Evolutionary conservation across 2,797 vertebrate species (phyloP).

Genomic region (Australoheros facetus): DNA sequence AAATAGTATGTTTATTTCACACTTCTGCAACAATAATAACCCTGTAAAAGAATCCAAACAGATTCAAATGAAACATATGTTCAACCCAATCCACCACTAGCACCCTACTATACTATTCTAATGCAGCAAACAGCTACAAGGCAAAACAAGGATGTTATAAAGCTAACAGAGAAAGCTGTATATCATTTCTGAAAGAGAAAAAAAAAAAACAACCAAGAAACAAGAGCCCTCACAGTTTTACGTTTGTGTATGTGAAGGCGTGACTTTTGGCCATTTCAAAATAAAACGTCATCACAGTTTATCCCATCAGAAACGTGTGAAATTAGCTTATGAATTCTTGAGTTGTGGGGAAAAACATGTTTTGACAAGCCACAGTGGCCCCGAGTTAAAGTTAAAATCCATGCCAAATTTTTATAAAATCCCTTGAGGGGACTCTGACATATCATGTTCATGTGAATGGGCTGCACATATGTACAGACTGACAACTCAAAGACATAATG

Average conservation of each 20-base stretch:
- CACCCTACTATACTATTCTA: background rate
- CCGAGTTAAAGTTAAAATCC: background rate
- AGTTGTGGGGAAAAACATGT: background rate
- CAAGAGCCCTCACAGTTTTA: background rate
- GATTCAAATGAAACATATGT: slow-evolving; percentile 8
- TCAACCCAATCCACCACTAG: slow-evolving; percentile 14
- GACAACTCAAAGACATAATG: background rate
- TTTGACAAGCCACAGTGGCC: background rate
- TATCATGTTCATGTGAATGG: background rate
- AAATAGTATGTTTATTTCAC: background rate
- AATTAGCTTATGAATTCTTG: background rate
- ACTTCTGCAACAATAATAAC: background rate
- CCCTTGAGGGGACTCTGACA: background rate
- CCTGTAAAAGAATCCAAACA: slow-evolving; percentile 17
- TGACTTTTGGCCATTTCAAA: background rate
- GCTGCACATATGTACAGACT: background rate
- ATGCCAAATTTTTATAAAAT: background rate
- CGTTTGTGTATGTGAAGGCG: background rate
- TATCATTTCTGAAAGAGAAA: background rate
- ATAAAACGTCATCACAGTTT: background rate
- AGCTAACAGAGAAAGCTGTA: background rate
- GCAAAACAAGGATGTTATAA: background rate
- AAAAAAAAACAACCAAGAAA: background rate
- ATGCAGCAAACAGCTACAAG: background rate
- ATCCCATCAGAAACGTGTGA: background rate